Percentiles rank a stretch among this genome's conserved stretches.
phyloP scores from a whole-genome alignment of 2,888 invertebrate genomes.

The Ecliptopera silaceata region DNA sequence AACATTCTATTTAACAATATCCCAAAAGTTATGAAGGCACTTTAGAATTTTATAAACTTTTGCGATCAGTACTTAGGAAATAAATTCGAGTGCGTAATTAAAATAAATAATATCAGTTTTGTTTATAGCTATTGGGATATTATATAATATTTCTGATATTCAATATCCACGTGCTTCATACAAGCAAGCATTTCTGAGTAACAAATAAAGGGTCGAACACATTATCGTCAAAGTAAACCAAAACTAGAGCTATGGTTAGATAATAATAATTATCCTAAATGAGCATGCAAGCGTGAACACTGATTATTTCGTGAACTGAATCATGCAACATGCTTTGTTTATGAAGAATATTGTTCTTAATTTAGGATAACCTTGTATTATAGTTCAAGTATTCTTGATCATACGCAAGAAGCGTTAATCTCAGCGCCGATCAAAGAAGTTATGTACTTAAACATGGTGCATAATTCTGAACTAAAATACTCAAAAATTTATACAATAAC shows the following conservation, averaged over 20 bases:
- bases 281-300: constrained; percentile 36
- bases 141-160: no score
- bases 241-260: no score
- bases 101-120: background rate
- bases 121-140: no score
- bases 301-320: constrained; percentile 27
- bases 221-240: no score
- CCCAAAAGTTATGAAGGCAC: background rate
- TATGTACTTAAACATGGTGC: constrained; percentile 4
- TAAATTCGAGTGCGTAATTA: no score
- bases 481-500: background rate
- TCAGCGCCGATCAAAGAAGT: no score
- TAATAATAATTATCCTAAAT: no score
- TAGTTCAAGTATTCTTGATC: no score
- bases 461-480: constrained; percentile 15
- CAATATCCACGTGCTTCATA: background rate
- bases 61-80: no score
- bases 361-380: no score
- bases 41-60: no score
- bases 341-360: background rate
- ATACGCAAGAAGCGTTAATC: no score
- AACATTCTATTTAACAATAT: background rate
- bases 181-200: constrained; percentile 6
- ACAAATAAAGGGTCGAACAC: background rate
- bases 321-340: constrained; percentile 31